Conservation (phyloP, 2,113 vertebrate species). For the Enhydra lutris region DNA sequence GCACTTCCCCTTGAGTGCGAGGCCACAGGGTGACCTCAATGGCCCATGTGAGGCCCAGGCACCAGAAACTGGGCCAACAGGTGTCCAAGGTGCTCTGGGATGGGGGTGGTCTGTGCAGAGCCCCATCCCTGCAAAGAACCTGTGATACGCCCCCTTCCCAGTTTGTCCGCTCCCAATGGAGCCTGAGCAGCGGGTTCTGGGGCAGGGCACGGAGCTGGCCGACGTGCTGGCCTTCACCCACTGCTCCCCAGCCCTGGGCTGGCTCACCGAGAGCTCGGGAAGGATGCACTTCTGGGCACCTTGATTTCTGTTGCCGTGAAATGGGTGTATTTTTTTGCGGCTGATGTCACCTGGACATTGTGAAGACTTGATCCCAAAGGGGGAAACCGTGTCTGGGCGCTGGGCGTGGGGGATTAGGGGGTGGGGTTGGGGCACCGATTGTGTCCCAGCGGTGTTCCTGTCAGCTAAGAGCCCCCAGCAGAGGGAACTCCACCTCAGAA, state of each 20-base stretch:
- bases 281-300: accelerated
- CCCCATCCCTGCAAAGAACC: not conserved
- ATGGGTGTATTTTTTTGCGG: accelerated
- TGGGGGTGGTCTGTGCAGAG: not conserved
- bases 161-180: accelerated
- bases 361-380: accelerated
- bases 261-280: not conserved
- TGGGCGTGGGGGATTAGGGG: accelerated
- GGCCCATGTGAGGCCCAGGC: not conserved
- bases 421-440: not conserved
- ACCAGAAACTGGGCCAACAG: slow-evolving; percentile 41
- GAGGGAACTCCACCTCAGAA: accelerated
- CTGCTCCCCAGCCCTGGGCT: not conserved
- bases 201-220: not conserved
- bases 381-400: not conserved
- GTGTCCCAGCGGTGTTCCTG: accelerated
- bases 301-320: not conserved
- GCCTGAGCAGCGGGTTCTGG: accelerated
- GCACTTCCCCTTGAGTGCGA: not conserved
- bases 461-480: accelerated
- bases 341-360: accelerated
- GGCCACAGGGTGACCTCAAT: not conserved
- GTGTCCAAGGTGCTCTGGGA: slow-evolving; percentile 4
- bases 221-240: accelerated
- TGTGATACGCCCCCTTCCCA: accelerated